Evolutionary conservation across 2,113 vertebrate species (phyloP).

Genomic region (Myrmecobius fasciatus): DNA sequence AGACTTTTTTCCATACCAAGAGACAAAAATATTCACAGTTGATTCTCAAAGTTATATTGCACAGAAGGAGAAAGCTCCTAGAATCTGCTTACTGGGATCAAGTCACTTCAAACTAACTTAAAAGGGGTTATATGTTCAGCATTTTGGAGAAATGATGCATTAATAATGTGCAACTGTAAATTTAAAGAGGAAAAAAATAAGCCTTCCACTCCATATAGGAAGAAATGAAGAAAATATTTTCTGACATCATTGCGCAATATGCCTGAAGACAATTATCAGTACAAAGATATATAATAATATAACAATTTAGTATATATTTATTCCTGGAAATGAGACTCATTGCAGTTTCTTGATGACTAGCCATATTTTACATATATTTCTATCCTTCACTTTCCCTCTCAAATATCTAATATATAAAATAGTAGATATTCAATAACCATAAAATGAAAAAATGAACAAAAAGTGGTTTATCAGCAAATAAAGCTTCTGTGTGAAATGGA

Average conservation of each 20-base stretch:
- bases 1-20: constrained; percentile 40
- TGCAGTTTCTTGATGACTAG: not conserved
- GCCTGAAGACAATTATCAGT: not conserved
- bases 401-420: not conserved
- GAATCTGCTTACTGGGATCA: constrained; percentile 4
- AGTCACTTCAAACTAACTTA: constrained; percentile 6
- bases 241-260: not conserved
- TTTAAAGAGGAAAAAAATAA: constrained; percentile 29
- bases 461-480: not conserved
- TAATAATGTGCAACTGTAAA: not conserved
- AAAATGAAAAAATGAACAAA: constrained; percentile 20
- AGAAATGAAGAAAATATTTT: not conserved
- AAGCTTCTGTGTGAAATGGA: constrained; percentile 11
- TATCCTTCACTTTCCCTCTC: not conserved
- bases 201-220: not conserved
- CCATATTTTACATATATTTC: not conserved
- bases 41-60: constrained; percentile 43
- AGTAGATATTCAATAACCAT: not conserved
- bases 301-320: not conserved
- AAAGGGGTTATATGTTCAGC: constrained; percentile 12
- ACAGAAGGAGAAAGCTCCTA: constrained; percentile 40
- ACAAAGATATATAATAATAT: not conserved
- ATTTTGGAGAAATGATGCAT: constrained; percentile 8
- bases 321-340: not conserved
- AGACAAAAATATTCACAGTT: constrained; percentile 42